Evolutionary conservation across 92 coral and sea anemone genomes (phyloP).

Genomic region (Metridium senile): DNA sequence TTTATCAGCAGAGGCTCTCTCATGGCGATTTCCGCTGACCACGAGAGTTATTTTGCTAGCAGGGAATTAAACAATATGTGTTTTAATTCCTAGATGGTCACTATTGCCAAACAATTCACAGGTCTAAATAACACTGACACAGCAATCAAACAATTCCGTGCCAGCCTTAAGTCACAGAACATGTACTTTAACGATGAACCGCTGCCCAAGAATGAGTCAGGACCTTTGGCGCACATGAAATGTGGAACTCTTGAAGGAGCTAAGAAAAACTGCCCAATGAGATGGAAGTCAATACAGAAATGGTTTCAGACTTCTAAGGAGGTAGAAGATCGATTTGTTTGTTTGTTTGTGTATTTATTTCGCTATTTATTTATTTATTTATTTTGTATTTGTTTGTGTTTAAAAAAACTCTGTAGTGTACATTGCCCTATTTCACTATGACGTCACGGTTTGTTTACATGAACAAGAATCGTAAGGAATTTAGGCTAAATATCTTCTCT

Average conservation of each 20-base stretch:
- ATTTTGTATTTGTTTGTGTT: too few relatives aligned
- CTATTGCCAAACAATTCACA: slow-evolving; percentile 70
- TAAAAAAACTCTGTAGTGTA: too few relatives aligned
- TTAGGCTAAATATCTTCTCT: too few relatives aligned
- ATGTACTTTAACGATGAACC: slow-evolving; percentile 82
- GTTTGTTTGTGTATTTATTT: neutral
- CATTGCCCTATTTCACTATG: too few relatives aligned
- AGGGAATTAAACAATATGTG: neutral
- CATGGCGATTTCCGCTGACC: too few relatives aligned
- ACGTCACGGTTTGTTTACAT: too few relatives aligned
- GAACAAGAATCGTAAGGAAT: too few relatives aligned
- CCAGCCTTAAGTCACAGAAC: slow-evolving; percentile 62
- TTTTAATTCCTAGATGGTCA: slow-evolving; percentile 46
- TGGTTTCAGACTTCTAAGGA: slow-evolving; percentile 85
- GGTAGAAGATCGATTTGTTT: slow-evolving; percentile 42
- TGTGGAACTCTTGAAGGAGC: slow-evolving; percentile 69
- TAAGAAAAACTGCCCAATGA: slow-evolving; percentile 69
- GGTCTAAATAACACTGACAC: slow-evolving; percentile 51
- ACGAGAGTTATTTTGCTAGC: neutral
- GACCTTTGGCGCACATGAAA: slow-evolving; percentile 45
- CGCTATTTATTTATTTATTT: neutral
- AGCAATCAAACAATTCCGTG: slow-evolving; percentile 65
- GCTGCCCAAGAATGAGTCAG: slow-evolving; percentile 77
- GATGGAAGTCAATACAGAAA: slow-evolving; percentile 83
- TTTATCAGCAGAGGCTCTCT: too few relatives aligned